phyloP scores from a whole-genome alignment of 2,888 invertebrate species.

The Psylliodes chrysocephalus region DNA sequence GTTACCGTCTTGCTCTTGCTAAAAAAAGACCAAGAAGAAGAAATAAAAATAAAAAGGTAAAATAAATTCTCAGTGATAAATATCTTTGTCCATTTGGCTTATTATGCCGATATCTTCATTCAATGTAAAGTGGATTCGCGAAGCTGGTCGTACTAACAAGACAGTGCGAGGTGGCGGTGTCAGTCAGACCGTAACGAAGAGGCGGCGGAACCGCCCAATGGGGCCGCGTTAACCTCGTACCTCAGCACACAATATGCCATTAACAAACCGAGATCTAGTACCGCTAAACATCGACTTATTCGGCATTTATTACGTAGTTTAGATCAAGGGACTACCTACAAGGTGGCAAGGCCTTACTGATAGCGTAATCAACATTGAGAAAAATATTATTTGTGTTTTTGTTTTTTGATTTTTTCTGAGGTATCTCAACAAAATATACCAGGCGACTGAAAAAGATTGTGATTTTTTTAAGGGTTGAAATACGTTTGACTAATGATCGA shows the following conservation, averaged over 20 bases:
- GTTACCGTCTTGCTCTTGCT: slow-evolving; percentile 47
- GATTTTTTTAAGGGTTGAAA: too few species aligned
- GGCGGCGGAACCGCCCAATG: slow-evolving; percentile 56
- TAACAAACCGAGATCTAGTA: slow-evolving; percentile 51
- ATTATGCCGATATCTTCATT: slow-evolving; percentile 65
- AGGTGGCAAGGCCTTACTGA: too few species aligned
- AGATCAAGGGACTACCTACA: neutral
- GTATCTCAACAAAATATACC: too few species aligned
- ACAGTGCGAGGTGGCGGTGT: slow-evolving; percentile 64
- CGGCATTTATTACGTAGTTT: slow-evolving; percentile 10
- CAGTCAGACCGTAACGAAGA: slow-evolving; percentile 63
- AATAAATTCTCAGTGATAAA: slow-evolving; percentile 48
- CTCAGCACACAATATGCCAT: slow-evolving; percentile 71
- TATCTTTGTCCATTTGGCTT: slow-evolving; percentile 61
- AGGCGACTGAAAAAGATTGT: too few species aligned
- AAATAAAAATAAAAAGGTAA: slow-evolving; percentile 20
- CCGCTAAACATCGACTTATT: slow-evolving; percentile 32
- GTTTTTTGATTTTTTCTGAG: too few species aligned
- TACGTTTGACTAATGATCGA: too few species aligned
- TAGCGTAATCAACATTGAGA: too few species aligned
- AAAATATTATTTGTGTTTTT: too few species aligned
- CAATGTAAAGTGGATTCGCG: slow-evolving; percentile 63
- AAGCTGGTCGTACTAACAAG: slow-evolving; percentile 62
- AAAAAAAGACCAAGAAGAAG: slow-evolving; percentile 48
- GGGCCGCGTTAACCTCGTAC: slow-evolving; percentile 59